Conservation (phyloP, 2,113 vertebrate species). For the Sitta europaea region DNA sequence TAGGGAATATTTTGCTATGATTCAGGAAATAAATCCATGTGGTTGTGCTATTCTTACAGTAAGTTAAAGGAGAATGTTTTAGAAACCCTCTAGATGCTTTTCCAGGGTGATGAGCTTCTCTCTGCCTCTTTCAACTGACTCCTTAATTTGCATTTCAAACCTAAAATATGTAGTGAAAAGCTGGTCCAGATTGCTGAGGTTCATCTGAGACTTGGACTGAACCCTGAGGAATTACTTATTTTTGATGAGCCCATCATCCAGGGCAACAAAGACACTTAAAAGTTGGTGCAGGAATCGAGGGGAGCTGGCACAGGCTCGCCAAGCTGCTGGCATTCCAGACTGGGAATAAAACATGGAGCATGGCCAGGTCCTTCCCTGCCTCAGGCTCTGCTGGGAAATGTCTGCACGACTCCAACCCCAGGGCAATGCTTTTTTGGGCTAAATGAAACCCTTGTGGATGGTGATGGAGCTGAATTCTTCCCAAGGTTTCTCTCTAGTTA, state of each 20-base stretch:
- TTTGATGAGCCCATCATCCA: background rate
- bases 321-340: background rate
- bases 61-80: background rate
- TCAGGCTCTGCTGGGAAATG: background rate
- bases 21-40: background rate
- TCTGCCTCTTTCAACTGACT: background rate
- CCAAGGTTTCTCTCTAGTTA: background rate
- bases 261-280: background rate
- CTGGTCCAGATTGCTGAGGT: background rate
- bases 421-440: background rate
- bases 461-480: background rate
- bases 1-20: background rate
- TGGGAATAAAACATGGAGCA: background rate
- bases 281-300: background rate
- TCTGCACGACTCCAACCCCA: background rate
- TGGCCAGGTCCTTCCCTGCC: background rate
- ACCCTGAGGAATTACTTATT: background rate
- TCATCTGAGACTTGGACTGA: background rate
- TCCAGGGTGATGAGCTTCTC: background rate
- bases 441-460: background rate
- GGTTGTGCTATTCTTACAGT: background rate
- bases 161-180: background rate
- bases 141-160: constrained; percentile 1
- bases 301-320: background rate
- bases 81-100: background rate